Evolutionary conservation across 2,888 invertebrate species (phyloP), one percentile per base, ranked within the genome.

Genomic region (Ditula angustiorana): DNA sequence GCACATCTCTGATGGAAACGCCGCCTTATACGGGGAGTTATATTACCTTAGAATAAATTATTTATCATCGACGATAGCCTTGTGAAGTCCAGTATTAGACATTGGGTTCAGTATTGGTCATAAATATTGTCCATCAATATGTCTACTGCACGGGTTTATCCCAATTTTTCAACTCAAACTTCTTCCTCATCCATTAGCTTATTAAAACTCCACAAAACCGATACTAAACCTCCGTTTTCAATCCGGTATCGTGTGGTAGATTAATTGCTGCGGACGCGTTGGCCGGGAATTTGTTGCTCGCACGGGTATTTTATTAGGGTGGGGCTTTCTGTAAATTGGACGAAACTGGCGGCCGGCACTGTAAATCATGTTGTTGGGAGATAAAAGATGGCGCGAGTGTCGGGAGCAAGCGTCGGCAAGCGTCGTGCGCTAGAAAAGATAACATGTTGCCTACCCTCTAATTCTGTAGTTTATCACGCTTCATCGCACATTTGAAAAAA

Each of bases 261-360:
- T 65, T 67, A 67, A 63, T 63, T 63, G 63, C 57, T n/a, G n/a
- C 49, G 50, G n/a, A 44, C 57, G 57, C 57, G 61, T 33, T 19
- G 44, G 50, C 41, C 67, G 62, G 71, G 65, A 76, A 74, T 73
- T 73, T 74, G 73, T 71, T 73, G 71, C 67, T 71, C 67, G 67
- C 56, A 66, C 67, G 66, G 81, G 75, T 83, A 82, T 85, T 87
- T 86, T 86, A 86, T 86, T 81, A 87, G 80, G 71, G 75, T 72
- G 73, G 75, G 82, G 81, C 81, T 81, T 85, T 82, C 81, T 82
- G 82, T 85, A 88, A 88, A 88, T 88, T 88, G 85, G 84, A 79
- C 77, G 84, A 79, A 85, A 86, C 80, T 82, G 82, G 82, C 81
- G 81, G 81, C 74, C 72, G 73, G 66, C 67, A 76, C 73, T 74